phyloP scores from a whole-genome alignment of 1,140 invertebrate genomes.

The Stenopsyche tienmushanensis region DNA sequence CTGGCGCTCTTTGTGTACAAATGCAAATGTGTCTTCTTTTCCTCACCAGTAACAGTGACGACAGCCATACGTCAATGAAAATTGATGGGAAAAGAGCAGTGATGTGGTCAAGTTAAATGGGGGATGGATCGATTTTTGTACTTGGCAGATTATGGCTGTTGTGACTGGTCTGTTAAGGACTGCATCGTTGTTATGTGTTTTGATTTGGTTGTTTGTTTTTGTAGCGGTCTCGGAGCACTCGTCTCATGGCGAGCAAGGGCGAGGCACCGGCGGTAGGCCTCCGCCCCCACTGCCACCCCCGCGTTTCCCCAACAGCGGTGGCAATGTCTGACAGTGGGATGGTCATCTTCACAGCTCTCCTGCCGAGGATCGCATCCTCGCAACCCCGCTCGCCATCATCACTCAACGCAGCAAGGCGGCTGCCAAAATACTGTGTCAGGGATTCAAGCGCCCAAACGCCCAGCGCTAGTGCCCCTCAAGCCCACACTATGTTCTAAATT shows the following conservation, averaged over 20 bases:
- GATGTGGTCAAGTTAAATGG: not conserved
- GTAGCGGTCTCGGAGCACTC: conserved; percentile 54
- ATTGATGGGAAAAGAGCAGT: not conserved
- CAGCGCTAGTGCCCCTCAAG: conserved; percentile 42
- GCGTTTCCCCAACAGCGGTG: conserved; percentile 66
- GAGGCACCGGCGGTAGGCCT: conserved; percentile 49
- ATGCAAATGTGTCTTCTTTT: too few species aligned
- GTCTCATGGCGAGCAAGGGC: conserved; percentile 43
- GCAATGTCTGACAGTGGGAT: conserved; percentile 69
- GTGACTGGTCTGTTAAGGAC: too few species aligned
- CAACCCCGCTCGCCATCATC: conserved; percentile 50
- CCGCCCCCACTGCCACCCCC: conserved; percentile 68
- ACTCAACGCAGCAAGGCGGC: conserved; percentile 57
- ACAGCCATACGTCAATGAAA: too few species aligned
- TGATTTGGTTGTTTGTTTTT: not conserved
- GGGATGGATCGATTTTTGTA: too few species aligned
- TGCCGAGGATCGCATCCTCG: conserved; percentile 46
- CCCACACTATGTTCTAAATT: conserved; percentile 34
- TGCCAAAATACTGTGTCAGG: conserved; percentile 57
- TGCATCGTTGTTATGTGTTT: not conserved
- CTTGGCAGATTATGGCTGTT: too few species aligned
- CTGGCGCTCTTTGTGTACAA: too few species aligned
- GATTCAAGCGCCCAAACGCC: conserved; percentile 52
- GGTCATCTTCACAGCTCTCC: conserved; percentile 50
- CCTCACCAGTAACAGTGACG: too few species aligned